phyloP scores from a whole-genome alignment of 2,113 vertebrate species.

The Megaleporinus macrocephalus region DNA sequence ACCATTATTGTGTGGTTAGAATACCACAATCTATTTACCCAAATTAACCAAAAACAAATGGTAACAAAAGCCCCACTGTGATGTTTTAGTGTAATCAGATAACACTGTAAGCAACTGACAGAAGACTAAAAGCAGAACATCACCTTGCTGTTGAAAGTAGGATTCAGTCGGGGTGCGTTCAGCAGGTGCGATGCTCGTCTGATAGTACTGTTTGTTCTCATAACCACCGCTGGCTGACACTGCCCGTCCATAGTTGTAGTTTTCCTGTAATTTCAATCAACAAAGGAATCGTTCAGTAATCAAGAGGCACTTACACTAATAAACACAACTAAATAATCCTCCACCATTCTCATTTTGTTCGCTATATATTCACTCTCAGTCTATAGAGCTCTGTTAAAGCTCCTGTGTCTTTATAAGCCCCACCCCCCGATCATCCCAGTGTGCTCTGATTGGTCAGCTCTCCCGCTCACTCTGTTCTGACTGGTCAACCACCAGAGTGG shows the following conservation, averaged over 20 bases:
- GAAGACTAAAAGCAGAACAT: neutral
- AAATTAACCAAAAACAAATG: too few species aligned
- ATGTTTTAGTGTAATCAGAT: neutral
- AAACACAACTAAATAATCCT: too few species aligned
- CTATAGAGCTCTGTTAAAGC: too few species aligned
- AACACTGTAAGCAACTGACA: neutral
- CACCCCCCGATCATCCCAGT: too few species aligned
- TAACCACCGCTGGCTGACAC: slow-evolving; percentile 62
- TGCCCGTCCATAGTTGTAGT: slow-evolving; percentile 67
- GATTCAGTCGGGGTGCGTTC: slow-evolving; percentile 65
- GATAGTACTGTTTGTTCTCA: slow-evolving; percentile 73
- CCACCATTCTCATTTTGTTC: too few species aligned
- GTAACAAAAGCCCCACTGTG: neutral
- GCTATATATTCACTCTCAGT: too few species aligned
- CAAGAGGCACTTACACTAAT: neutral
- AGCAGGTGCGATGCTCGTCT: slow-evolving; percentile 64
- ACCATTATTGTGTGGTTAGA: too few species aligned
- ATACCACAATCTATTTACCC: too few species aligned
- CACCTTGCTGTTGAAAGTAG: slow-evolving; percentile 76
- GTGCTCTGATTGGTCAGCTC: too few species aligned
- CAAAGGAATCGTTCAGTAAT: slow-evolving; percentile 1
- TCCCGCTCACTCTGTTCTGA: too few species aligned
- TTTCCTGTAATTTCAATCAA: slow-evolving; percentile 65
- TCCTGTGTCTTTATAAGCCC: too few species aligned
- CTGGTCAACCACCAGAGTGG: too few species aligned